phyloP scores from a whole-genome alignment of 2,888 invertebrate species.

The Drosophila robusta region DNA sequence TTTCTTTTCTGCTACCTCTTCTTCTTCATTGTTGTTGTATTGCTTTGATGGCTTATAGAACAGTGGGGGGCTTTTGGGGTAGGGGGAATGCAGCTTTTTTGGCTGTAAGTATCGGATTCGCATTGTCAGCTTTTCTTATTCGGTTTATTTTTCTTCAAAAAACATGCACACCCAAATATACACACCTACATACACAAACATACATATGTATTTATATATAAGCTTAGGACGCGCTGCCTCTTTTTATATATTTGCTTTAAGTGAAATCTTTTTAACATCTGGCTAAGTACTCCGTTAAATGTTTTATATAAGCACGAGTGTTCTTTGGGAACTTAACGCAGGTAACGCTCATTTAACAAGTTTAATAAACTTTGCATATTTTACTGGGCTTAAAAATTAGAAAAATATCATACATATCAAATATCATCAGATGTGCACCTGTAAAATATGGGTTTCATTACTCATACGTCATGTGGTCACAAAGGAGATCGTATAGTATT shows the following conservation, averaged over 20 bases:
- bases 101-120: conserved; percentile 76
- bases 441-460: background rate
- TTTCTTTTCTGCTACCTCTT: conserved; percentile 61
- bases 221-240: conserved; percentile 6
- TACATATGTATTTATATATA: conserved; percentile 3
- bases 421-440: background rate
- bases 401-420: background rate
- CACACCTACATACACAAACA: conserved; percentile 10
- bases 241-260: conserved; percentile 24
- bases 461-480: conserved; percentile 9
- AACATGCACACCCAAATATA: conserved; percentile 10
- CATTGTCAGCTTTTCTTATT: conserved; percentile 77
- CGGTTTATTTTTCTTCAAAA: conserved; percentile 39
- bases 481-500: background rate
- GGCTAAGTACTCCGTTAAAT: conserved; percentile 37
- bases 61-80: conserved; percentile 16
- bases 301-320: conserved; percentile 29
- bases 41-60: conserved; percentile 63
- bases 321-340: conserved; percentile 14
- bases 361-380: conserved; percentile 21
- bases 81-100: conserved; percentile 32
- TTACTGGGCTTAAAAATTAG: conserved; percentile 4
- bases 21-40: conserved; percentile 46
- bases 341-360: conserved; percentile 28
- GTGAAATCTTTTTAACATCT: conserved; percentile 27